These are phyloP conservation scores for Lepidocyrtoides sp. DNA, from an alignment of 2,888 invertebrate species.

Conservation along the genomic window DNA sequence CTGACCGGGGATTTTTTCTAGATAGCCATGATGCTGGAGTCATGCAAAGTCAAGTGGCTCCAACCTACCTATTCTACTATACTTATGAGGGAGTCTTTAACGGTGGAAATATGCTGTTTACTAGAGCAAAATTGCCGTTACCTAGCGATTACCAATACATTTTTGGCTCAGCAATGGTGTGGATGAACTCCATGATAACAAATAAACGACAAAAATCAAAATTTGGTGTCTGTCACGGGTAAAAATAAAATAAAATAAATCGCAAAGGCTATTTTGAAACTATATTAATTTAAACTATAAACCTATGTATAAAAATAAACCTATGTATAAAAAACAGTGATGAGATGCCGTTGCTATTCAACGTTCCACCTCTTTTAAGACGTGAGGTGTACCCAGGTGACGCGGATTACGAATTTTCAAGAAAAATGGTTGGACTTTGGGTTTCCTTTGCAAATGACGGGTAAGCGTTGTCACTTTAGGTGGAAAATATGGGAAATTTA, in stretches of 20 bases:
- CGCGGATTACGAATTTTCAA: slow-evolving; percentile 65
- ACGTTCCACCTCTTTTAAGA: slow-evolving; percentile 54
- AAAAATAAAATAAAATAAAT: neutral
- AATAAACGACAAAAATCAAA: neutral
- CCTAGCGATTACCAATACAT: slow-evolving; percentile 24
- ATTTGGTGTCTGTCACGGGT: slow-evolving; percentile 54
- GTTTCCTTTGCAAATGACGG: slow-evolving; percentile 63
- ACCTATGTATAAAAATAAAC: too few species aligned
- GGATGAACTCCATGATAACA: neutral
- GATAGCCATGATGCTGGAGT: slow-evolving; percentile 66
- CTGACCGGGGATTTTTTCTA: slow-evolving; percentile 69
- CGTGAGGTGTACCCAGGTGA: slow-evolving; percentile 53
- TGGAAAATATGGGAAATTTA: too few species aligned
- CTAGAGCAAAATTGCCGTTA: slow-evolving; percentile 46
- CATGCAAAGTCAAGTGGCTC: slow-evolving; percentile 55
- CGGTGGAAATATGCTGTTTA: slow-evolving; percentile 73
- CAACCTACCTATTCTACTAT: slow-evolving; percentile 74
- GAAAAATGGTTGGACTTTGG: slow-evolving; percentile 40
- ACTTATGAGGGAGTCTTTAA: slow-evolving; percentile 71
- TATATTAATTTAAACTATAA: too few species aligned
- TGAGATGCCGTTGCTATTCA: slow-evolving; percentile 65
- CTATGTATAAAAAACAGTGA: too few species aligned
- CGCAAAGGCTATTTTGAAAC: too few species aligned
- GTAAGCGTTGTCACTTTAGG: neutral
- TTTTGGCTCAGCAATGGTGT: neutral